These are phyloP conservation scores for Cepphus grylle DNA, from an alignment of 2,113 vertebrate genomes.

Conservation along the genomic window DNA sequence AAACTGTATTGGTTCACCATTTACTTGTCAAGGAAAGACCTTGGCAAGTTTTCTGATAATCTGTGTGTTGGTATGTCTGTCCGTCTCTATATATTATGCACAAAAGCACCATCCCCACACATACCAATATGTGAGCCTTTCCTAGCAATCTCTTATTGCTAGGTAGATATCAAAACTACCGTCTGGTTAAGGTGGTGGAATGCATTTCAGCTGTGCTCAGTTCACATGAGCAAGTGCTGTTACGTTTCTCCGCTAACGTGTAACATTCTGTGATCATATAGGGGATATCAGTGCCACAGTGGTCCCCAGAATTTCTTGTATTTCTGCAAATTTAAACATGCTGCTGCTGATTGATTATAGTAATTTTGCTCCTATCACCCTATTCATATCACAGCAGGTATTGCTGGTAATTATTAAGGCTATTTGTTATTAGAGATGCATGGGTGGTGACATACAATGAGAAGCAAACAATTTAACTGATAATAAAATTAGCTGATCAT, in stretches of 20 bases:
- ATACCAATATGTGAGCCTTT: not conserved
- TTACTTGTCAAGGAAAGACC: not conserved
- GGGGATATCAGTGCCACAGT: fast-evolving
- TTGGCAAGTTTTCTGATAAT: not conserved
- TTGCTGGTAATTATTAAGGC: slow-evolving; percentile 50
- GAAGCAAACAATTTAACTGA: slow-evolving; percentile 20
- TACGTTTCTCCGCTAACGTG: not conserved
- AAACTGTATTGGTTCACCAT: not conserved
- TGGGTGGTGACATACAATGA: slow-evolving; percentile 21
- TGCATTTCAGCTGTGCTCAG: not conserved
- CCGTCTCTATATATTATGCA: not conserved
- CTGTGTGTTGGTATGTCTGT: not conserved
- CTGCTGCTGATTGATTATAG: not conserved
- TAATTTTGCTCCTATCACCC: slow-evolving; percentile 50
- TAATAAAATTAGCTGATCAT: slow-evolving; percentile 52
- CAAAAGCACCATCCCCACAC: not conserved
- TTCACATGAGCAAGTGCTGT: not conserved
- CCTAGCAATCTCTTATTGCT: not conserved
- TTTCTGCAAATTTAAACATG: slow-evolving; percentile 15
- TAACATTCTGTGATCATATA: not conserved
- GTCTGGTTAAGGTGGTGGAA: not conserved
- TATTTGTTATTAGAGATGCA: slow-evolving; percentile 50
- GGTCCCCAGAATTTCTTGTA: not conserved
- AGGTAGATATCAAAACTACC: not conserved
- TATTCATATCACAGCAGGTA: slow-evolving; percentile 56